phyloP scores from a whole-genome alignment of 2,888 invertebrate species.

The Brachyopa scutellaris region DNA sequence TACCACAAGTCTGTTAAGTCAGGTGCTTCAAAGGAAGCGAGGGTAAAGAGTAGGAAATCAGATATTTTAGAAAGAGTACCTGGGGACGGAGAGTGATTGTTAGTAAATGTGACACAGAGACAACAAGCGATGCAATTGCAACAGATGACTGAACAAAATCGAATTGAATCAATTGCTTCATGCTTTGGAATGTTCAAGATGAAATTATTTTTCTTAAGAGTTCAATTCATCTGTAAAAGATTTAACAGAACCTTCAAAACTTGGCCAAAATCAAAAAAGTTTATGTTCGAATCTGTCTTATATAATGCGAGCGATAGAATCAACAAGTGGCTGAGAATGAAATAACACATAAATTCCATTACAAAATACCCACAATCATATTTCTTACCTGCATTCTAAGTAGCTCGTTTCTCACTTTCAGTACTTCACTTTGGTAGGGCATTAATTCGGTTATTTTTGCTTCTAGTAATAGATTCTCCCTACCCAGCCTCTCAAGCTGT shows the following conservation, averaged over 20 bases:
- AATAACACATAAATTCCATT: too few relatives aligned
- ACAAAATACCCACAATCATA: too few relatives aligned
- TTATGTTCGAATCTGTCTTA: too few relatives aligned
- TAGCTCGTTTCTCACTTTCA: constrained; percentile 86
- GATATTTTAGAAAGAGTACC: constrained; percentile 10
- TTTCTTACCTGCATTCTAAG: constrained; percentile 87
- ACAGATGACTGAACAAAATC: not conserved
- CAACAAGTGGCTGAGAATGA: too few relatives aligned
- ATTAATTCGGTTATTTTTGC: constrained; percentile 85
- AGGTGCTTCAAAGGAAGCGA: constrained; percentile 13
- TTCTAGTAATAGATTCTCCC: constrained; percentile 86
- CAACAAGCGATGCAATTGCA: constrained; percentile 4
- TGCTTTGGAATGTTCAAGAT: too few relatives aligned
- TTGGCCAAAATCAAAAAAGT: too few relatives aligned
- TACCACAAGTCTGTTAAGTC: constrained; percentile 51
- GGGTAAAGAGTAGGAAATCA: not conserved
- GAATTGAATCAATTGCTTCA: not conserved
- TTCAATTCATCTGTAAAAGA: too few relatives aligned
- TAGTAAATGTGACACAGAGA: constrained; percentile 34
- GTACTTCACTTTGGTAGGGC: constrained; percentile 87
- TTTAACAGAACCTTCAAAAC: too few relatives aligned
- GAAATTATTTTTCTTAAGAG: too few relatives aligned
- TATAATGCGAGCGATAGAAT: too few relatives aligned
- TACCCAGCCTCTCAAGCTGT: constrained; percentile 85
- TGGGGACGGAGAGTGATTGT: not conserved